Evolutionary conservation across 2,113 vertebrate genomes (phyloP).

Genomic region (Trichomycterus rosablanca): DNA sequence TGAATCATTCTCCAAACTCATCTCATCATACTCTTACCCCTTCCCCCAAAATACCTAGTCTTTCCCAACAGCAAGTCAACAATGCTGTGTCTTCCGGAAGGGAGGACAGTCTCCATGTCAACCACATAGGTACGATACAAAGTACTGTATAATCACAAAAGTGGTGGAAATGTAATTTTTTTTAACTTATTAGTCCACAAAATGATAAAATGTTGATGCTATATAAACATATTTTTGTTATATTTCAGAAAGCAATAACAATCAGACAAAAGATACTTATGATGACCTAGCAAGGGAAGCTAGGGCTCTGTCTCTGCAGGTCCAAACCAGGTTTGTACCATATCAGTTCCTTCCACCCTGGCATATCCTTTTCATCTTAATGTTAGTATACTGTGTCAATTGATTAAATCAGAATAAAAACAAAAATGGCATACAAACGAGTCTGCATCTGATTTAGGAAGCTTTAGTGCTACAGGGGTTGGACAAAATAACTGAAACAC

Average conservation of each 20-base stretch:
- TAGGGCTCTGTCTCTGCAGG: neutral
- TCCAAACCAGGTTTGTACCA: slow-evolving; percentile 15
- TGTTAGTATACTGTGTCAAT: no score
- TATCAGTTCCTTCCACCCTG: neutral
- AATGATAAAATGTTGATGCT: neutral
- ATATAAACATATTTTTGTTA: slow-evolving; percentile 3
- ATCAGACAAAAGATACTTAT: neutral
- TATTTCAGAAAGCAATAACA: slow-evolving; percentile 11
- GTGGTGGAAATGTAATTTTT: no score
- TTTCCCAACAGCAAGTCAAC: slow-evolving; percentile 25
- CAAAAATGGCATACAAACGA: no score
- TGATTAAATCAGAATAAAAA: no score
- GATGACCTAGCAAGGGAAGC: neutral
- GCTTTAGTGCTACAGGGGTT: no score
- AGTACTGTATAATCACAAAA: no score
- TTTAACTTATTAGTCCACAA: neutral
- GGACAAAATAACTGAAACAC: no score
- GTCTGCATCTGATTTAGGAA: no score
- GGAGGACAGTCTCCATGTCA: slow-evolving; percentile 39
- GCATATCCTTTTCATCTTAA: neutral
- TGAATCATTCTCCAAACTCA: slow-evolving; percentile 63
- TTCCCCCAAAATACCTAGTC: slow-evolving; percentile 51
- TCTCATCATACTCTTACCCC: slow-evolving; percentile 57
- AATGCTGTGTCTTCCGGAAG: slow-evolving; percentile 4
- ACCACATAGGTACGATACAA: slow-evolving; percentile 50